Percentiles rank a stretch among this genome's conserved stretches.
These are phyloP conservation scores for Altica lythri DNA, from an alignment of 2,888 invertebrate species.

Conservation along the genomic window DNA sequence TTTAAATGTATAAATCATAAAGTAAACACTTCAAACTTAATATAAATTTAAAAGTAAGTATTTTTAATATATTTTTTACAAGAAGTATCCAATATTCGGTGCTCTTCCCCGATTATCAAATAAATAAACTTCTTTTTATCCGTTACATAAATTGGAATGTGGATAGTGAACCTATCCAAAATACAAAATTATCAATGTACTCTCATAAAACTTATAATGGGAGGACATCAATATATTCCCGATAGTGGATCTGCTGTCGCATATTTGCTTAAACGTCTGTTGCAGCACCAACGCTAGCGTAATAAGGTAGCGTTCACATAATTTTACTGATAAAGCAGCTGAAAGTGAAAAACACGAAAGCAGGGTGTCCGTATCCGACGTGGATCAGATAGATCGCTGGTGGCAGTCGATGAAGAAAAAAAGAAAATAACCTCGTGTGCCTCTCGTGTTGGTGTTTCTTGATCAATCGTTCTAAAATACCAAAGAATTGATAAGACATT, in stretches of 20 bases:
- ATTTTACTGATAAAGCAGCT: constrained; percentile 46
- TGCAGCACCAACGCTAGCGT: constrained; percentile 53
- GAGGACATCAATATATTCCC: constrained; percentile 54
- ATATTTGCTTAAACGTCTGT: constrained; percentile 57
- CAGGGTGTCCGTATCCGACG: constrained; percentile 33
- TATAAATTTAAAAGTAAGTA: too few species aligned
- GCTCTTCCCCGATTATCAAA: too few species aligned
- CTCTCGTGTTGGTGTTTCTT: constrained; percentile 6
- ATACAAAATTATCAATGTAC: not conserved
- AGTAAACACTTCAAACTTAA: too few species aligned
- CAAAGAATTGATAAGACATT: too few species aligned
- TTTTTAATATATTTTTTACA: too few species aligned
- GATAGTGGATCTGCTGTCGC: constrained; percentile 56
- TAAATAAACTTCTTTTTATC: too few species aligned
- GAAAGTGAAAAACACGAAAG: constrained; percentile 40
- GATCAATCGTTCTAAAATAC: too few species aligned
- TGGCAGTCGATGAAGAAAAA: constrained; percentile 15
- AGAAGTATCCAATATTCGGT: too few species aligned
- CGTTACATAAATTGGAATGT: too few species aligned
- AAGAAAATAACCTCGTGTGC: constrained; percentile 2
- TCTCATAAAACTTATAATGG: constrained; percentile 43
- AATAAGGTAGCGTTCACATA: constrained; percentile 56
- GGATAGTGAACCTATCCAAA: too few species aligned
- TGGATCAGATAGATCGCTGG: constrained; percentile 27
- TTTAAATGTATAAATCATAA: too few species aligned